Base-by-base conservation (phyloP, 2,113 vertebrate species). In the Sialia sialis region DNA sequence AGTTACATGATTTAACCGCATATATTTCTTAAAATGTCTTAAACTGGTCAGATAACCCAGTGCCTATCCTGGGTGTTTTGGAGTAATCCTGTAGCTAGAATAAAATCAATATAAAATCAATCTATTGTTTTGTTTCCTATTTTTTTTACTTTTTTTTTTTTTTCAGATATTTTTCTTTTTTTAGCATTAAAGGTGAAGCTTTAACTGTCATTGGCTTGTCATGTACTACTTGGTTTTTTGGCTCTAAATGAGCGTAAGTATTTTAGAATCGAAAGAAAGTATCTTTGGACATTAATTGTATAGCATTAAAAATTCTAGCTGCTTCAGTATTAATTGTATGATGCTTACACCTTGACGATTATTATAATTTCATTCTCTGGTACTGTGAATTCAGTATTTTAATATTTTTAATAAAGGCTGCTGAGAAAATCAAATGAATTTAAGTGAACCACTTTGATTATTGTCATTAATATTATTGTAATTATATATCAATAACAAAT, bases 121-220 rank as follows among this genome's bases (percentile, higher is more conserved):
- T 5, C 0, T 16, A 15, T 60, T 56, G 1, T 26, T 46, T 51
- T 43, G 4, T 13, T 66, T 36, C 6, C 0, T 8, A 15, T 41
- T 7, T 7, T 38, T 41, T 26, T 34, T 26, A 20, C n/a, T n/a
- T n/a, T 39, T 30, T 27, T 7, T 1, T 9, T 39, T 3, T 2
- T 0, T 0, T 4, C 10, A 41, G 10, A 64, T 20, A 19, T 11
- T 54, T 9, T 73, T 60, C n/a, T 63, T 87, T 87, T 58, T 7
- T 7, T 43, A 18, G 10, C 19, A 43, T 51, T 69, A 48, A 59
- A 89, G 6, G 22, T 26, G 16, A 68, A 55, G 2, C 4, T 78
- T 87, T 58, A 92, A 74, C 22, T 94, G 15, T 15, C 22, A 25
- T 60, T 73, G 49, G 2, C 18, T 89, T 83, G n/a, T 27, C 11